Conservation (phyloP, 2,888 invertebrate genomes). For the Aphodius granarius region DNA sequence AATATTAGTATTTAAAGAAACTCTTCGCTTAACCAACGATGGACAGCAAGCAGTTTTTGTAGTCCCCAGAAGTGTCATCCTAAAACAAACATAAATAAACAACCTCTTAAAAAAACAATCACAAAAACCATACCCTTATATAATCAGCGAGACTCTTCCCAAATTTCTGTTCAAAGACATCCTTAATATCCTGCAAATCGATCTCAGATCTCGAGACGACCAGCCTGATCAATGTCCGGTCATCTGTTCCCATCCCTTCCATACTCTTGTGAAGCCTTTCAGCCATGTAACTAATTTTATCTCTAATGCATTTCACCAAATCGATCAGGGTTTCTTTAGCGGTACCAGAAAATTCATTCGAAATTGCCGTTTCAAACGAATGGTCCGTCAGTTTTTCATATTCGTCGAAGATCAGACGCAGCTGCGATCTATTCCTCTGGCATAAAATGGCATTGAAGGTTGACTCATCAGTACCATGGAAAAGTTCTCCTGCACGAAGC, state of each 20-base stretch:
- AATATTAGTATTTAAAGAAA: background rate
- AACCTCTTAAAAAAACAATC: constrained; percentile 6
- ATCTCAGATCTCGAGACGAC: constrained; percentile 82
- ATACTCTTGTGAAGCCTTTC: constrained; percentile 83
- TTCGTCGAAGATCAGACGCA: constrained; percentile 61
- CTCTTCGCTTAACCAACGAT: constrained; percentile 52
- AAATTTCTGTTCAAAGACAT: constrained; percentile 72
- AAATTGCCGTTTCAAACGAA: constrained; percentile 75
- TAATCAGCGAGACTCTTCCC: constrained; percentile 76
- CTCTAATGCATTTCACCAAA: constrained; percentile 70
- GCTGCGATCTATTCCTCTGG: constrained; percentile 71
- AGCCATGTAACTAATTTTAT: constrained; percentile 80
- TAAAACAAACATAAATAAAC: constrained; percentile 52
- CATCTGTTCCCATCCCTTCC: constrained; percentile 89
- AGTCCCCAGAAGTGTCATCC: constrained; percentile 84
- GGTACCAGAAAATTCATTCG: constrained; percentile 79
- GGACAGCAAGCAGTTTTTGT: constrained; percentile 78
- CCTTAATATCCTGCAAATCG: constrained; percentile 82
- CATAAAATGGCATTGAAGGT: constrained; percentile 82
- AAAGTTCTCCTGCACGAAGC: constrained; percentile 71
- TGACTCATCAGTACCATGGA: constrained; percentile 80
- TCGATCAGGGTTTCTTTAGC: constrained; percentile 76
- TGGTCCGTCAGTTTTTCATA: constrained; percentile 79
- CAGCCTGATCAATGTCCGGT: constrained; percentile 81
- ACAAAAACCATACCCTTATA: constrained; percentile 65